These are phyloP conservation scores for Orthonyx spaldingii DNA, from an alignment of 2,113 vertebrate species.

Conservation along the genomic window DNA sequence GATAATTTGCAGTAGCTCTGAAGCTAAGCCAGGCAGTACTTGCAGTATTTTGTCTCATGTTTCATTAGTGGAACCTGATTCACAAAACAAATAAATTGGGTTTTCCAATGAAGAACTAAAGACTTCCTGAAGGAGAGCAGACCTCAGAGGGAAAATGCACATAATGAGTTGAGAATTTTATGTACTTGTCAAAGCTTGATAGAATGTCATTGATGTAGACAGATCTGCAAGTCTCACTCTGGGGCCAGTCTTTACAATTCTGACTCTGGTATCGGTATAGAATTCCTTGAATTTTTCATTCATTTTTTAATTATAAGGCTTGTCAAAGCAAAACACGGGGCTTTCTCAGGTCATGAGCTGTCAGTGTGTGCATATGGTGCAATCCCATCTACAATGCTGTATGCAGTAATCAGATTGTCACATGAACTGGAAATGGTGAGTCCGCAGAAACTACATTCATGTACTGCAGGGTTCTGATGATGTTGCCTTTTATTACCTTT, in stretches of 20 bases:
- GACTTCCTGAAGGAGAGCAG: background rate
- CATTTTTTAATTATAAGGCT: background rate
- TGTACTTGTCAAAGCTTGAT: background rate
- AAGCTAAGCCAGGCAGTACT: background rate
- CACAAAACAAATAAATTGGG: accelerated
- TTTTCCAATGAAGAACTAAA: background rate
- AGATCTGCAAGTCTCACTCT: accelerated
- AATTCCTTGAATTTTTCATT: background rate
- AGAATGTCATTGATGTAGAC: background rate
- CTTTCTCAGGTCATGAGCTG: background rate
- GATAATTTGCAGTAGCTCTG: background rate
- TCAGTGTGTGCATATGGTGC: background rate
- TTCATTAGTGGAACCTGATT: background rate
- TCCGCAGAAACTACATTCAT: background rate
- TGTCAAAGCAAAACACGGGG: background rate
- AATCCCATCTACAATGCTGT: background rate
- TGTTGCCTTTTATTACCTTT: background rate
- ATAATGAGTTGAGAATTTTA: background rate
- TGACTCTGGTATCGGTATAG: background rate
- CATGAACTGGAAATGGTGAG: background rate
- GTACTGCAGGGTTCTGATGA: background rate
- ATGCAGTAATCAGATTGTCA: background rate
- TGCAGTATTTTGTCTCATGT: background rate
- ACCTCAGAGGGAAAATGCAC: background rate
- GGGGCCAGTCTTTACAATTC: background rate